Base-by-base conservation (phyloP, 2,797 vertebrate genomes). In the Diplodus puntazzo region DNA sequence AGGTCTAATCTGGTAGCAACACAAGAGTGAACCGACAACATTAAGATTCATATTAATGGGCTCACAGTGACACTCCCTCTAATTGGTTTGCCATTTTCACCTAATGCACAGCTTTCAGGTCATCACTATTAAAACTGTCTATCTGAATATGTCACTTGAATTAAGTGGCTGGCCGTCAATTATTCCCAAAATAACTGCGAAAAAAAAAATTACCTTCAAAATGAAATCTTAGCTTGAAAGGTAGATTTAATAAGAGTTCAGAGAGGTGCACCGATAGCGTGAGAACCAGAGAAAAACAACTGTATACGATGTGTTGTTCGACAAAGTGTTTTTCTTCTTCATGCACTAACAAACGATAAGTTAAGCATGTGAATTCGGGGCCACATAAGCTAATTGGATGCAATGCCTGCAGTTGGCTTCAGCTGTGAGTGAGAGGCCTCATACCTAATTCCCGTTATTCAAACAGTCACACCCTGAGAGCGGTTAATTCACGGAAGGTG, bases 401-500 rank as follows among this genome's bases (percentile, higher is more conserved):
- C 85, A 92, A 87, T 78, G 80, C 81, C 86, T 81, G 82, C 86
- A 77, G 83, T 92, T 91, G 90, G 90, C 87, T 95, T 95, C 94
- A 95, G 94, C 92, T 95, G 94, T 85, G 91, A 92, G 87, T 83
- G 89, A 92, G 88, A 88, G 88, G 86, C 90, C 80, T 92, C 91
- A 72, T 89, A 92, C 90, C 87, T 92, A 88, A 91, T 93, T 92
- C 88, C 81, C 59, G 80, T 89, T 87, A 93, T 88, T 92, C 89
- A 90, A 91, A 87, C 87, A 89, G 88, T 91, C 89, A 88, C 88
- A 88, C 90, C 88, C 92, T 81, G 86, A 91, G 92, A 84, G 90
- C 87, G 75, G 72, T 87, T 95, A 93, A 93, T 94, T 93, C 92
- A 91, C 88, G 87, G 84, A 92, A 94, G 94, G 92, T 94, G 89